A percentile compares a stretch with the other conserved stretches of the same genome.
These are phyloP conservation scores for Dryoscopus gambensis DNA, from an alignment of 2,113 vertebrate genomes.

Conservation along the genomic window DNA sequence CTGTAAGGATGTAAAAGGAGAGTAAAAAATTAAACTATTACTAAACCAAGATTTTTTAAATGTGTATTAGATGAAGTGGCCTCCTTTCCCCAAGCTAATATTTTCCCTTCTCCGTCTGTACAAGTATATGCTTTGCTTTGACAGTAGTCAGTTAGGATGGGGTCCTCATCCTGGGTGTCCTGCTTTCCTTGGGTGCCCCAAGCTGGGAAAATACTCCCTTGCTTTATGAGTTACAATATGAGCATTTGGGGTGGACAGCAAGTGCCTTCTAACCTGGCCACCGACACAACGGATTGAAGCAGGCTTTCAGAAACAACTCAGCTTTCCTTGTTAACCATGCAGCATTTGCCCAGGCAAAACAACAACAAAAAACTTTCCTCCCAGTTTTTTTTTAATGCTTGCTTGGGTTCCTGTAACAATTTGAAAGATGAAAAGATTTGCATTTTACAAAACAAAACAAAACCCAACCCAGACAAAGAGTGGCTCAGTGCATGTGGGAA, in stretches of 20 bases:
- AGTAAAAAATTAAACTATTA: not conserved
- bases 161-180: not conserved
- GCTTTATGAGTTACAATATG: not conserved
- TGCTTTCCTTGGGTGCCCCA: not conserved
- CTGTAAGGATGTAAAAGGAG: not conserved
- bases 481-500: not conserved
- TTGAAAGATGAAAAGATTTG: slow-evolving; percentile 24
- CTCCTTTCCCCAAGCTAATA: not conserved
- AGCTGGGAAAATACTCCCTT: not conserved
- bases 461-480: not conserved
- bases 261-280: not conserved
- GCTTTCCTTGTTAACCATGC: not conserved
- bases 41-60: not conserved
- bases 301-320: not conserved
- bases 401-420: not conserved
- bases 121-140: not conserved
- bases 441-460: not conserved
- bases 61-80: not conserved
- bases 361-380: not conserved
- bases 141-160: not conserved
- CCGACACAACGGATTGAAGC: not conserved
- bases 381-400: not conserved
- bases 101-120: not conserved
- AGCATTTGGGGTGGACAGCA: not conserved
- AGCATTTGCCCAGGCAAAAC: not conserved